phyloP scores from a whole-genome alignment of 2,888 invertebrate genomes.

The Epistrophe eligans region DNA sequence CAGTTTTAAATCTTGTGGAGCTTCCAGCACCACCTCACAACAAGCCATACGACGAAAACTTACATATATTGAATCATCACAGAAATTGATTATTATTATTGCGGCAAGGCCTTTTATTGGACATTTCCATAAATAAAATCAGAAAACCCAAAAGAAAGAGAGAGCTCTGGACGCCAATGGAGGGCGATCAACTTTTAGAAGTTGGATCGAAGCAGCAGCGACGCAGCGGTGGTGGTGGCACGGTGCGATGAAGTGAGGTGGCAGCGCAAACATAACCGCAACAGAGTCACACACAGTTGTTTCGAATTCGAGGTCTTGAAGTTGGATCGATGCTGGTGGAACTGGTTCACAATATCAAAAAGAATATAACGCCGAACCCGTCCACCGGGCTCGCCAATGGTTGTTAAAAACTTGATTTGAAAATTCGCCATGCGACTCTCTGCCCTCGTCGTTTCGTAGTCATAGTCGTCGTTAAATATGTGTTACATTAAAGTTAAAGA shows the following conservation, averaged over 20 bases:
- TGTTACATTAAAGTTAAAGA: constrained; percentile 55
- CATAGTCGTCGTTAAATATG: constrained; percentile 42
- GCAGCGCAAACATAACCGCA: constrained; percentile 36
- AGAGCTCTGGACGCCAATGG: constrained; percentile 44
- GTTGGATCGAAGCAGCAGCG: not conserved
- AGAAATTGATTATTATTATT: constrained; percentile 68
- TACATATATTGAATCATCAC: constrained; percentile 73
- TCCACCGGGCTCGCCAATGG: not conserved
- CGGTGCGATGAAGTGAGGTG: not conserved
- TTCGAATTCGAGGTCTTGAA: constrained; percentile 65
- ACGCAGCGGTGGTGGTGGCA: not conserved
- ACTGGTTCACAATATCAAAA: constrained; percentile 50
- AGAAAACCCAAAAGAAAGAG: constrained; percentile 55
- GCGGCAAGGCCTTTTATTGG: constrained; percentile 48
- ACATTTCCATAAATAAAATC: constrained; percentile 66
- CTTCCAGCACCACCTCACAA: constrained; percentile 43
- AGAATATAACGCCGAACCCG: constrained; percentile 34
- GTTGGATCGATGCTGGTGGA: constrained; percentile 46
- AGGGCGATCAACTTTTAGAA: constrained; percentile 68
- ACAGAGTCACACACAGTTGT: constrained; percentile 18
- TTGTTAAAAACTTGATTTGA: constrained; percentile 51
- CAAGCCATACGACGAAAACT: constrained; percentile 42
- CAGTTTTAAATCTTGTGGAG: constrained; percentile 23
- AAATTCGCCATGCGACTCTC: constrained; percentile 56
- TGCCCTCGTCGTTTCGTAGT: constrained; percentile 1